A percentile compares a stretch with the other conserved stretches of the same genome.
phyloP scores from a whole-genome alignment of 2,888 invertebrate species.

The Mystacides longicornis region DNA sequence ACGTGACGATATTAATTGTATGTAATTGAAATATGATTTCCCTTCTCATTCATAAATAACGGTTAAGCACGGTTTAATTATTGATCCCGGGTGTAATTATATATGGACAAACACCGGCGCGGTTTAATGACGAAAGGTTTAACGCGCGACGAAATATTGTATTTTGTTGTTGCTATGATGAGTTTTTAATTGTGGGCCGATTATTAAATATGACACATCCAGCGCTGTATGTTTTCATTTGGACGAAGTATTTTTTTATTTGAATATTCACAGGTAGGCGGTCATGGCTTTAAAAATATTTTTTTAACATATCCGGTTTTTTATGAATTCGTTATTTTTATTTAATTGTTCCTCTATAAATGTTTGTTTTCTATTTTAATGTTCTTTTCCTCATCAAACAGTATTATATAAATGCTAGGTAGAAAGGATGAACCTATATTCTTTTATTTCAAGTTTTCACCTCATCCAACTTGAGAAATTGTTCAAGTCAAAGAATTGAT shows the following conservation, averaged over 20 bases:
- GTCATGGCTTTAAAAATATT: background rate
- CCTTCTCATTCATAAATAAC: constrained; percentile 13
- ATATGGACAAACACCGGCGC: constrained; percentile 23
- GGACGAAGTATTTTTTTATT: background rate
- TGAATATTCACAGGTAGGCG: background rate
- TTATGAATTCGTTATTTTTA: too few species aligned
- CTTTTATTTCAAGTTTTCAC: too few species aligned
- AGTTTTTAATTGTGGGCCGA: constrained; percentile 23
- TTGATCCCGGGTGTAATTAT: constrained; percentile 24
- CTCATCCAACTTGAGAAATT: too few species aligned
- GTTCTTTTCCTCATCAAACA: background rate
- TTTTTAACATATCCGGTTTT: background rate
- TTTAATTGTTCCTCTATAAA: too few species aligned
- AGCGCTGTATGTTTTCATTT: constrained; percentile 1
- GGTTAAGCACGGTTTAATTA: constrained; percentile 17
- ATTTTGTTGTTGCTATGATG: constrained; percentile 18
- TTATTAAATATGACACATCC: constrained; percentile 12
- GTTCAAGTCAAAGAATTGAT: too few species aligned
- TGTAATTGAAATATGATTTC: constrained; percentile 2
- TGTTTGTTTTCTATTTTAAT: background rate
- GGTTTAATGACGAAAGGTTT: constrained; percentile 13
- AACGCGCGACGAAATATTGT: background rate
- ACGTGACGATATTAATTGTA: background rate
- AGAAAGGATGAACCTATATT: too few species aligned
- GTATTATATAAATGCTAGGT: background rate